phyloP scores from a whole-genome alignment of 1,140 invertebrate genomes.

The Pinna nobilis region DNA sequence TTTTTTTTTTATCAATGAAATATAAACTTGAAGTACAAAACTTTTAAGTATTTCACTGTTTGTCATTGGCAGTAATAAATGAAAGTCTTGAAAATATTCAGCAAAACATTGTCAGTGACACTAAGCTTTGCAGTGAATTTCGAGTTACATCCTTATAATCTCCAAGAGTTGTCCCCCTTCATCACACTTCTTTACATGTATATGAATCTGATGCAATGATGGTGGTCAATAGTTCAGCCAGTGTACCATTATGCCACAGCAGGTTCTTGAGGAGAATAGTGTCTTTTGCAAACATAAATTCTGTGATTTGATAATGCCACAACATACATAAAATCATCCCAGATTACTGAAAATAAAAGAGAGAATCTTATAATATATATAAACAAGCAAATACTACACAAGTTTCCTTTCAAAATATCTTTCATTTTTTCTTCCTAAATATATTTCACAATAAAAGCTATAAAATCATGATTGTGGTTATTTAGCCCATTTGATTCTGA shows the following conservation, averaged over 20 bases:
- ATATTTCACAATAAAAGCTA: no score
- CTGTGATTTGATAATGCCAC: constrained; percentile 90
- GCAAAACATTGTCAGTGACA: not conserved
- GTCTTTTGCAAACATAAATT: constrained; percentile 85
- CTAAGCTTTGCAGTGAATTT: not conserved
- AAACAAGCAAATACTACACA: no score
- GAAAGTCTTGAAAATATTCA: not conserved
- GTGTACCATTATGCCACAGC: constrained; percentile 22
- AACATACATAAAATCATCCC: constrained; percentile 87
- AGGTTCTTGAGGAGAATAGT: constrained; percentile 66
- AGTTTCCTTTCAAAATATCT: no score
- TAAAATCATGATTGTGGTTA: no score
- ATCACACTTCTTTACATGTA: not conserved
- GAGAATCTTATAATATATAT: constrained; percentile 3
- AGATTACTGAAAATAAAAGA: constrained; percentile 80
- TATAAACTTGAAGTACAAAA: not conserved
- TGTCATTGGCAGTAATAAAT: not conserved
- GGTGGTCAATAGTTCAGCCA: not conserved
- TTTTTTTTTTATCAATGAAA: not conserved
- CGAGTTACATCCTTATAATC: not conserved
- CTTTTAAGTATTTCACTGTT: not conserved
- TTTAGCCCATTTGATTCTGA: no score
- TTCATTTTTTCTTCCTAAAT: no score
- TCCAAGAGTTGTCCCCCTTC: not conserved
- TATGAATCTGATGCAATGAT: not conserved